Evolutionary conservation across 2,113 vertebrate species (phyloP).

Genomic region (Dasyurus viverrinus): DNA sequence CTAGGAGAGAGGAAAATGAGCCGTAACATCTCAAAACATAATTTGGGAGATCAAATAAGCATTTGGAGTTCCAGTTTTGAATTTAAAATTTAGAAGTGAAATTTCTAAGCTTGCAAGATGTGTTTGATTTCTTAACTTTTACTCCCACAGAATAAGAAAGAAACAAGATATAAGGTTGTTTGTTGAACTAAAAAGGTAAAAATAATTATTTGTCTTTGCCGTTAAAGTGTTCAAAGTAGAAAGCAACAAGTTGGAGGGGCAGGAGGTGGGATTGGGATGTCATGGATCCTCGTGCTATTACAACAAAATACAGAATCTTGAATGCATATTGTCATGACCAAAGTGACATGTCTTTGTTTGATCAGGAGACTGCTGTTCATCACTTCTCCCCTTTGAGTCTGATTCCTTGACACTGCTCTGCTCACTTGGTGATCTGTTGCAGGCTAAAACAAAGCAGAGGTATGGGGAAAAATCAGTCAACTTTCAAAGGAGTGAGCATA

Average conservation of each 20-base stretch:
- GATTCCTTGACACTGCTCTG: slow-evolving; percentile 45
- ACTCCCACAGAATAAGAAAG: slow-evolving; percentile 51
- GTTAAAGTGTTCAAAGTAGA: background rate
- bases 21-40: background rate
- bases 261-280: background rate
- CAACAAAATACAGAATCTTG: slow-evolving; percentile 75
- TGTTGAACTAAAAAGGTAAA: slow-evolving; percentile 25
- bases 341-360: slow-evolving; percentile 40
- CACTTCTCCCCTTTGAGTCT: slow-evolving; percentile 28
- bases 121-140: slow-evolving; percentile 56
- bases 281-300: slow-evolving; percentile 59
- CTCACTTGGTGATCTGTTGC: slow-evolving; percentile 55
- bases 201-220: slow-evolving; percentile 14
- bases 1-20: background rate
- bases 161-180: background rate
- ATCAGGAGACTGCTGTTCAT: slow-evolving; percentile 58
- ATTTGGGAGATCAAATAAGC: background rate
- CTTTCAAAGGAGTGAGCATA: slow-evolving; percentile 36
- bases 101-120: slow-evolving; percentile 42
- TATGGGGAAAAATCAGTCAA: slow-evolving; percentile 55
- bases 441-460: slow-evolving; percentile 72
- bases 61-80: background rate
- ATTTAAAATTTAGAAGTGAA: slow-evolving; percentile 34
- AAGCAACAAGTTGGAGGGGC: background rate
- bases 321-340: slow-evolving; percentile 23